These are phyloP conservation scores for Lycocorax pyrrhopterus DNA, from an alignment of 2,113 vertebrate species.

Conservation along the genomic window DNA sequence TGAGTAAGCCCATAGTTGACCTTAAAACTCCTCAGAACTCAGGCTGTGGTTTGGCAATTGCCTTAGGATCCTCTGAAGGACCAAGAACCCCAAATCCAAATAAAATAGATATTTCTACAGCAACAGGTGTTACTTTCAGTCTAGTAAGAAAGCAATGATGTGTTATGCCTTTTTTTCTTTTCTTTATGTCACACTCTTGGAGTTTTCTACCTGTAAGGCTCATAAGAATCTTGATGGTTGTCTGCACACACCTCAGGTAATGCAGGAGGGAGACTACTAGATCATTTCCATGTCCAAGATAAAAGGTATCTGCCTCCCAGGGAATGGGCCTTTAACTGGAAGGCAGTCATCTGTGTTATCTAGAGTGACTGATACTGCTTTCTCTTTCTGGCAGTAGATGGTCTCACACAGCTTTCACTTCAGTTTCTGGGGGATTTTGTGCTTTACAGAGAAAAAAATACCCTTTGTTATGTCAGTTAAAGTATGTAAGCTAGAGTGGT, in stretches of 20 bases:
- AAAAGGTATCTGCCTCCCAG: neutral
- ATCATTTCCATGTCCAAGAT: neutral
- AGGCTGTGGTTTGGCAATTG: neutral
- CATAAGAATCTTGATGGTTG: neutral
- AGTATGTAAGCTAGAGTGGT: neutral
- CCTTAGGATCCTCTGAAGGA: neutral
- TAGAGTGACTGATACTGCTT: neutral
- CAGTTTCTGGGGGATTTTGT: neutral
- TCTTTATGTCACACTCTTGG: neutral
- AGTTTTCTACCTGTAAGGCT: neutral
- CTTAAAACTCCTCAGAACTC: neutral
- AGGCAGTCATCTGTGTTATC: constrained; percentile 19
- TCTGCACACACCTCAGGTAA: neutral
- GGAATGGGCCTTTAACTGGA: constrained; percentile 8
- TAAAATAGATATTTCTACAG: neutral
- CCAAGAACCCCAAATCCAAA: neutral
- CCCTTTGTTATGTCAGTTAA: neutral
- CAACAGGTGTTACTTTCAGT: neutral
- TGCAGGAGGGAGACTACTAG: neutral
- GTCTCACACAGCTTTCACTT: neutral
- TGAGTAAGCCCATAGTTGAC: neutral
- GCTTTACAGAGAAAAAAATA: neutral
- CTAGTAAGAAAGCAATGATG: accelerated
- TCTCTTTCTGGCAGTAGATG: neutral
- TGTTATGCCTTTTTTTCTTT: neutral